These are phyloP conservation scores for Plectus sambesii DNA, from an alignment of 1,140 invertebrate genomes.

Conservation along the genomic window DNA sequence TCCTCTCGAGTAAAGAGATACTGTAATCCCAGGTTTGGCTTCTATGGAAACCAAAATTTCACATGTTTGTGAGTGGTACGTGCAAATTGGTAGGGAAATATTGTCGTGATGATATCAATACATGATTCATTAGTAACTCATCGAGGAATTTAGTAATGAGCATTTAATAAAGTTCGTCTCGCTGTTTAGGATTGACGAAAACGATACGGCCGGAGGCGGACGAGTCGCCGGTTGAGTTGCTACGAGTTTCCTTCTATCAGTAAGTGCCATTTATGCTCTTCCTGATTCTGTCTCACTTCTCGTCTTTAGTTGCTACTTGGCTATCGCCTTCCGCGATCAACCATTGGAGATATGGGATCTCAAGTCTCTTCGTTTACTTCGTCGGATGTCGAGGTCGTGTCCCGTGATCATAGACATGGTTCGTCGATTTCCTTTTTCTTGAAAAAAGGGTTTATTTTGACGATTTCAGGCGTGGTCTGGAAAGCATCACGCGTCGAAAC, in stretches of 20 bases:
- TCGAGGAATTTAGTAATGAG: no score
- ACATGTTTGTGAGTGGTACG: no score
- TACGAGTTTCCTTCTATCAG: slow-evolving; percentile 42
- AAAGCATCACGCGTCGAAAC: slow-evolving; percentile 36
- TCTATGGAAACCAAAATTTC: no score
- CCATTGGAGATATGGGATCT: slow-evolving; percentile 45
- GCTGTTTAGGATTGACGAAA: slow-evolving; percentile 17
- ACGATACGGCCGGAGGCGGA: slow-evolving; percentile 37
- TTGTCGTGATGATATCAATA: no score
- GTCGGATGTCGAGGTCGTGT: slow-evolving; percentile 38
- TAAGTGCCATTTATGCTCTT: slow-evolving; percentile 15
- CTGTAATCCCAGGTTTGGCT: no score
- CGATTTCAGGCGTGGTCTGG: slow-evolving; percentile 34
- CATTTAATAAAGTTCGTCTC: no score
- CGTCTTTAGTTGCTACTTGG: slow-evolving; percentile 39
- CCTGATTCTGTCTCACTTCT: neutral
- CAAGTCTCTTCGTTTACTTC: slow-evolving; percentile 30
- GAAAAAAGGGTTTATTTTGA: slow-evolving; percentile 10
- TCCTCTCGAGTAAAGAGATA: no score
- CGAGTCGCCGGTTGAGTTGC: slow-evolving; percentile 34
- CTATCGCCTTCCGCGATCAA: slow-evolving; percentile 38
- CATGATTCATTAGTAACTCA: no score
- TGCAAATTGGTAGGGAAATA: no score
- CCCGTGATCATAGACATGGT: slow-evolving; percentile 44
- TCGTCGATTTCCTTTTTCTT: no score